phyloP scores from a whole-genome alignment of 2,797 vertebrate genomes.

The Acanthornis magna region DNA sequence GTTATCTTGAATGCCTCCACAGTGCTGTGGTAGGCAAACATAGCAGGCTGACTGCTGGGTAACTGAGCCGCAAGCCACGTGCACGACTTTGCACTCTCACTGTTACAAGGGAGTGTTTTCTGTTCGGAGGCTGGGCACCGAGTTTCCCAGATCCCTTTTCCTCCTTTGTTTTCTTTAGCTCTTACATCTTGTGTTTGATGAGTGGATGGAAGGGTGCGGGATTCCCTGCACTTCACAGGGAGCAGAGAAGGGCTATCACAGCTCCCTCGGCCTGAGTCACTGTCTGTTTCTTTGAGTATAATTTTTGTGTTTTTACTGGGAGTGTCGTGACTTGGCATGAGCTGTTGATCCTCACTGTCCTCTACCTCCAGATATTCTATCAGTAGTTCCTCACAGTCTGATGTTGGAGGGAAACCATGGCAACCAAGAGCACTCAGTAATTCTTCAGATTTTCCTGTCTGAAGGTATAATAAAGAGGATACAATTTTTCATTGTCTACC shows the following conservation, averaged over 20 bases:
- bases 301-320: constrained; percentile 67
- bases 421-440: constrained; percentile 83
- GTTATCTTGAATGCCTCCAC: constrained; percentile 53
- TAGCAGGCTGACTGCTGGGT: constrained; percentile 58
- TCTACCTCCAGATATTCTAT: constrained; percentile 91
- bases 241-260: constrained; percentile 89
- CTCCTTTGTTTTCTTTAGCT: constrained; percentile 33
- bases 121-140: neutral
- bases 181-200: neutral
- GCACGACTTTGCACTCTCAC: constrained; percentile 70
- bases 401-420: constrained; percentile 84
- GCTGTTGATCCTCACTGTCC: constrained; percentile 79
- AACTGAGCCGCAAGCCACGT: constrained; percentile 80
- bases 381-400: constrained; percentile 85
- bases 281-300: constrained; percentile 76
- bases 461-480: constrained; percentile 50
- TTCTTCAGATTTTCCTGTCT: constrained; percentile 88
- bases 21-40: constrained; percentile 76
- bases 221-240: constrained; percentile 78
- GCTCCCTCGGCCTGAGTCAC: constrained; percentile 89
- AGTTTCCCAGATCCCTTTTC: constrained; percentile 1
- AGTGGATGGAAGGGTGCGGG: neutral
- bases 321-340: constrained; percentile 74
- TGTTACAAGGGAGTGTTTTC: constrained; percentile 18
- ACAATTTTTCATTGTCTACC: neutral